Evolutionary conservation across 2,113 vertebrate species (phyloP), one percentile per base, ranked within the genome.

Genomic region (Ictidomys tridecemlineatus): DNA sequence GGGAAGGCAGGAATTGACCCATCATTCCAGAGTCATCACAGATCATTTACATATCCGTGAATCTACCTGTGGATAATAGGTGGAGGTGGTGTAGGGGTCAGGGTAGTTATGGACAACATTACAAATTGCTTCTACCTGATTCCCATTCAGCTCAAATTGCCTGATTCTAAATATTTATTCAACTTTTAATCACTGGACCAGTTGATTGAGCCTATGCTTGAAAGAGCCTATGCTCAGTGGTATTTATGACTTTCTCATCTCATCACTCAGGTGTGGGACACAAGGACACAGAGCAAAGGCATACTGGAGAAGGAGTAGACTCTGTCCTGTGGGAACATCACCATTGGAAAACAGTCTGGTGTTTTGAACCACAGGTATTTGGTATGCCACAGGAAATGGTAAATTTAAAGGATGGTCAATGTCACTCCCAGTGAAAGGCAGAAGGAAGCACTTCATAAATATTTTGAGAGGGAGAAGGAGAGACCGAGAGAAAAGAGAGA

Each of bases 171-270:
- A 37, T 78, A 89, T 26, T 87, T 42, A 32, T 70, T 96, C 58
- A 63, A 61, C 3, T 92, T 94, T 96, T 69, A n/a, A 13, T 74
- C 17, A 8, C 32, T 94, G 45, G 63, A 63, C 85, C 58, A 61
- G 5, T 18, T n/a, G n/a, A n/a, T n/a, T n/a, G n/a, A n/a, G n/a
- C n/a, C n/a, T n/a, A n/a, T n/a, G n/a, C 48, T 80, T 42, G 42
- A 80, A 63, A 90, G 65, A 63, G 6, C 6, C 10, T 84, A 4
- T 48, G 73, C 11, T 74, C 63, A 6, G 32, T 24, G 17, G 28
- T 48, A 58, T 26, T 74, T 53, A 28, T 16, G 16, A 80, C 74
- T 88, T 76, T 92, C 39, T 91, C 58, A 34, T 82, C 2, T 95
- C 51, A 77, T 70, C 32, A 8, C 56, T 48, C 13, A 12, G 30